Conservation (phyloP, 2,797 vertebrate species). For the Australoheros facetus region DNA sequence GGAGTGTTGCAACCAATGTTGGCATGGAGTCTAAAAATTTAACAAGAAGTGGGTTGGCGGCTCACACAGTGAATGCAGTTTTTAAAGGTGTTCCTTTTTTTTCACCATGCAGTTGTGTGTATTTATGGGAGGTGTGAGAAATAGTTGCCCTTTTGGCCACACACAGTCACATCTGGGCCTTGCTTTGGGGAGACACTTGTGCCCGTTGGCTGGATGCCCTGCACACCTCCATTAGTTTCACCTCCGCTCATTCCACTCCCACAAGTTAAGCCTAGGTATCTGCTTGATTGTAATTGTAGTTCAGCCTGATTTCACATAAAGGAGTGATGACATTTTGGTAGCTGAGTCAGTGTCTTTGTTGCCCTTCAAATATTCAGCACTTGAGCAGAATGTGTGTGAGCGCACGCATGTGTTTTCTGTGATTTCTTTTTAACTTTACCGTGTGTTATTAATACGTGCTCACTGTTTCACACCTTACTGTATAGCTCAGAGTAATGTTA, state of each 20-base stretch:
- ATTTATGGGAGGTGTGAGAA: constrained; percentile 19
- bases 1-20: neutral
- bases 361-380: constrained; percentile 49
- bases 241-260: constrained; percentile 27
- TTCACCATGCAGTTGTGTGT: neutral
- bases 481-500: constrained; percentile 31
- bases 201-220: constrained; percentile 14
- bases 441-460: constrained; percentile 28
- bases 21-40: neutral
- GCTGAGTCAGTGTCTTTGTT: constrained; percentile 67
- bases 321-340: constrained; percentile 59
- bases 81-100: neutral
- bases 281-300: constrained; percentile 34
- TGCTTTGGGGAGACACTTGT: constrained; percentile 1
- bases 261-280: constrained; percentile 44
- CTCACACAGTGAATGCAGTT: neutral
- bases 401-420: constrained; percentile 14
- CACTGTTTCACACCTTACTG: constrained; percentile 24
- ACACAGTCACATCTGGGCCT: constrained; percentile 2
- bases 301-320: constrained; percentile 27
- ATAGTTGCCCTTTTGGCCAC: constrained; percentile 29
- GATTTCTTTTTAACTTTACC: constrained; percentile 29
- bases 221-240: constrained; percentile 30
- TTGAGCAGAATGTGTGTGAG: constrained; percentile 43
- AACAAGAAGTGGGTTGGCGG: neutral